Conservation (phyloP, 2,888 invertebrate species). For the Ecliptopera silaceata region DNA sequence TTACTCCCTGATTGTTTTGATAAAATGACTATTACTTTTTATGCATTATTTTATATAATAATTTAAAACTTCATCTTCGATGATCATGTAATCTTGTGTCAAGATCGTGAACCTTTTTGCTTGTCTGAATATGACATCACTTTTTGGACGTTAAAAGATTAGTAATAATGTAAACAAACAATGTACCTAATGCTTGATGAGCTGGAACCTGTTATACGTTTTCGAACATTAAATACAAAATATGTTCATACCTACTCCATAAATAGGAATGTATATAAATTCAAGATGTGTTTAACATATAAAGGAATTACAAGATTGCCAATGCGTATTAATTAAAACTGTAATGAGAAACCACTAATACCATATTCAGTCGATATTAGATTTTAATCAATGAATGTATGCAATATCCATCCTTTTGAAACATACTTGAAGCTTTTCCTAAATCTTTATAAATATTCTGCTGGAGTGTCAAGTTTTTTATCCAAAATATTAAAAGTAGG, state of each 20-base stretch:
- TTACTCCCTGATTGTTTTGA: too few species aligned
- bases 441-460: too few species aligned
- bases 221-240: constrained; percentile 35
- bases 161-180: constrained; percentile 73
- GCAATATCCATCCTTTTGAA: too few species aligned
- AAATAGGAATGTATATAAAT: constrained; percentile 37
- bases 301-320: neutral
- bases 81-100: constrained; percentile 16
- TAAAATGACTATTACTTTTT: neutral
- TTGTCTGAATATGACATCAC: constrained; percentile 60
- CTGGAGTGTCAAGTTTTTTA: too few species aligned
- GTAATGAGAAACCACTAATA: too few species aligned
- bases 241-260: constrained; percentile 31
- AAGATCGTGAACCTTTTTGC: constrained; percentile 33
- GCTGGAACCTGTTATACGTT: constrained; percentile 44
- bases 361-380: too few species aligned
- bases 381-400: too few species aligned
- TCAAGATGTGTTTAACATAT: constrained; percentile 20
- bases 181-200: constrained; percentile 51
- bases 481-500: too few species aligned
- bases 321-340: neutral
- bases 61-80: neutral
- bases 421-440: too few species aligned
- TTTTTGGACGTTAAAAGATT: constrained; percentile 65
- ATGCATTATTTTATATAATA: neutral